Base-by-base conservation (phyloP, 2,113 vertebrate genomes). In the Chrysochloris asiatica region DNA sequence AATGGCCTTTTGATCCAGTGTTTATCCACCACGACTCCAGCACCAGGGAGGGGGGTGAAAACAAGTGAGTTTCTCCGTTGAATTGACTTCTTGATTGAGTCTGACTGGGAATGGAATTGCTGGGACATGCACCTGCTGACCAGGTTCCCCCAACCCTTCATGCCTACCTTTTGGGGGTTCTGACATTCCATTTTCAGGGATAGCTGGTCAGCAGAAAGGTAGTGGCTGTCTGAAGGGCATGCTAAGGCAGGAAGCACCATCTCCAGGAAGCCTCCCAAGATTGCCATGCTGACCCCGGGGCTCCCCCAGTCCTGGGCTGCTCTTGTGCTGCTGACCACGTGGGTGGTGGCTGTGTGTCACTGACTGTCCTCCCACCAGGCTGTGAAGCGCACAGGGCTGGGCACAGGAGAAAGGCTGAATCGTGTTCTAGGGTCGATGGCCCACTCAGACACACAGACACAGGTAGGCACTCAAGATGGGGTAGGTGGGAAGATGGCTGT, bases 61-160 rank as follows among this genome's bases (percentile, higher is more conserved):
- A 8, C 12, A 12, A 17, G 65, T 19, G 0, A 11, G 36, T 24
- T 24, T 50, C 33, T 30, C 3, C 7, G 76, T 6, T 56, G 13
- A 3, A 4, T 38, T 21, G 82, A 30, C 0, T 41, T 21, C 0
- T 41, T 21, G n/a, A 13, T 2, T 38, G 26, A 12, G 56, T 22
- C 13, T n/a, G n/a, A 52, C 30, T 38, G 38, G 28, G 71, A n/a
- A 59, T 38, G 7, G 1, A 43, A 1, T 33, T n/a, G n/a, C 63
- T 77, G 38, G 16, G 2, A 0, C 2, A 11, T 0, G 6, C 24
- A 2, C 2, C 52, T 33, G 67, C 30, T 6, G 48, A 19, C 41
- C 26, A 2, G 56, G 8, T 7, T 24, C 41, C 3, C 26, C n/a
- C 52, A 0, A 0, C 45, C 28, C 22, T 38, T 8, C 6, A 0